These are phyloP conservation scores for Sacculina carcini DNA, from an alignment of 2,888 invertebrate genomes.

Conservation along the genomic window DNA sequence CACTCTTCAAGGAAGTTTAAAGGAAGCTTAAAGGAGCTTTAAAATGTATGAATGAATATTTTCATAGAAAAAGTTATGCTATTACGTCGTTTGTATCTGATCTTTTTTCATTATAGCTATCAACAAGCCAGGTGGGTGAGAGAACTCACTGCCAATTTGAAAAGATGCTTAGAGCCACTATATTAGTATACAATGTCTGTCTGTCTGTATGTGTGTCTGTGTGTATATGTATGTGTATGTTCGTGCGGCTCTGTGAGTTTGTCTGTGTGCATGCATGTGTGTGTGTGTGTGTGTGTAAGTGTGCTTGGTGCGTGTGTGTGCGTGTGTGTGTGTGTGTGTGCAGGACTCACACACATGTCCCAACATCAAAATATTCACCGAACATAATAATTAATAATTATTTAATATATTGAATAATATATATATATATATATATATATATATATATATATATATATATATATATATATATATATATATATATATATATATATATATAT, in stretches of 20 bases:
- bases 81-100: too few species aligned
- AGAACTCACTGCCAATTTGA: too few species aligned
- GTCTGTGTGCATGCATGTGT: not conserved
- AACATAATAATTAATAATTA: not conserved
- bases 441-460: not conserved
- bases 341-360: too few species aligned
- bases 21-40: too few species aligned
- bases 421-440: constrained; percentile 3
- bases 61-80: too few species aligned
- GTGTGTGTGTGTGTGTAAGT: not conserved
- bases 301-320: not conserved
- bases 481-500: constrained; percentile 3
- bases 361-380: too few species aligned
- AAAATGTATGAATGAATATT: too few species aligned
- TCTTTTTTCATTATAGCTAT: too few species aligned
- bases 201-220: not conserved
- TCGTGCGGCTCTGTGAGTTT: not conserved
- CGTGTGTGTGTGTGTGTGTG: not conserved
- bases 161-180: too few species aligned
- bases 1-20: not conserved
- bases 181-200: not conserved
- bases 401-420: not conserved
- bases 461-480: constrained; percentile 1
- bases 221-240: not conserved
- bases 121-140: too few species aligned